These are phyloP conservation scores for Drosophila aldrichi DNA, from an alignment of 2,888 invertebrate species.

Conservation along the genomic window DNA sequence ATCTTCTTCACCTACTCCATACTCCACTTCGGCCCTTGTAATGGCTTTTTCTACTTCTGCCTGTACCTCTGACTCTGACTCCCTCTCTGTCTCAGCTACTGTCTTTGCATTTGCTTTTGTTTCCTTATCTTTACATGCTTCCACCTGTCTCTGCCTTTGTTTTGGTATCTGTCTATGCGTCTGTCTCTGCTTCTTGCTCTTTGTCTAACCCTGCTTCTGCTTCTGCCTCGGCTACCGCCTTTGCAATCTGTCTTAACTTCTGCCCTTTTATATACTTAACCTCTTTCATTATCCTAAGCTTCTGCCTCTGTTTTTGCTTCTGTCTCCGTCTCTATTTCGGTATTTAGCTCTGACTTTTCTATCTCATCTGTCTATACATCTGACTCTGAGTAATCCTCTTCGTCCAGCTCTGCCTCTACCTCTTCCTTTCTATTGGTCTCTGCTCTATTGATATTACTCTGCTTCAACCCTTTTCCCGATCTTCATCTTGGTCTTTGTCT, in stretches of 20 bases:
- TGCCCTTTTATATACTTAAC: background rate
- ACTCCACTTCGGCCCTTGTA: background rate
- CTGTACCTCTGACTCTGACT: background rate
- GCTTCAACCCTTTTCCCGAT: too few relatives aligned
- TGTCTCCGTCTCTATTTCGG: background rate
- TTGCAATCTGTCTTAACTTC: background rate
- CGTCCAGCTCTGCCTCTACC: background rate
- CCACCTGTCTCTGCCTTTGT: background rate
- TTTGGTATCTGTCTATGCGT: too few relatives aligned
- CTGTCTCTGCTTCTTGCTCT: background rate
- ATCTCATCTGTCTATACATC: background rate
- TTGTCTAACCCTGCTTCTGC: background rate
- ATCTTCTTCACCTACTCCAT: background rate
- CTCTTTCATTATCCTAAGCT: background rate
- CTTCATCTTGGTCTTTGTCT: background rate
- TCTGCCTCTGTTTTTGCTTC: background rate
- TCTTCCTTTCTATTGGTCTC: background rate
- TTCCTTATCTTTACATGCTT: too few relatives aligned
- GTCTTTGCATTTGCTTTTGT: too few relatives aligned
- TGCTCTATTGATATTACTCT: background rate
- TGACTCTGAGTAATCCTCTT: background rate
- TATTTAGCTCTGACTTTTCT: background rate
- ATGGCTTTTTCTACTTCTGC: background rate
- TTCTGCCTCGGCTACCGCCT: too few relatives aligned
- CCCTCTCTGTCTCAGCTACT: too few relatives aligned